Evolutionary conservation across 1,140 invertebrate species (phyloP).

Genomic region (Spodoptera frugiperda): DNA sequence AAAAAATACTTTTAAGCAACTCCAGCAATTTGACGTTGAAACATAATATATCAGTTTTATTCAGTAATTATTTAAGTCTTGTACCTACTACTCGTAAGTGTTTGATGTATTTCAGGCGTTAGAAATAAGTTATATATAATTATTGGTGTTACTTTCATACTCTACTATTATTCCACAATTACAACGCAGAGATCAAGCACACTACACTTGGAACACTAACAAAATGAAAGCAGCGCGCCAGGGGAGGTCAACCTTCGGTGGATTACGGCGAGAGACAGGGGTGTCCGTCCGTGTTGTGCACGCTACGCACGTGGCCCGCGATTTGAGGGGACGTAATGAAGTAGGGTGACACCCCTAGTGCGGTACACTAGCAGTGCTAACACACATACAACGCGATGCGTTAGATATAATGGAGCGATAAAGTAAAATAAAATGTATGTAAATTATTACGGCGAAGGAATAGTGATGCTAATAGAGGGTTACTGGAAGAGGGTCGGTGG

Average conservation of each 20-base stretch:
- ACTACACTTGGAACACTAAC: constrained; percentile 13
- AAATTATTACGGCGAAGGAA: constrained; percentile 13
- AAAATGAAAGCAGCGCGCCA: constrained; percentile 36
- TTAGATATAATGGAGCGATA: constrained; percentile 39
- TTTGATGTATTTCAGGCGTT: too few relatives aligned
- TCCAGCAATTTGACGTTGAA: neutral
- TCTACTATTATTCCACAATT: neutral
- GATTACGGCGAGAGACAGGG: constrained; percentile 55
- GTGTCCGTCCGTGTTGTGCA: constrained; percentile 69
- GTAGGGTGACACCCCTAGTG: constrained; percentile 68
- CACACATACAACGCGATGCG: constrained; percentile 16
- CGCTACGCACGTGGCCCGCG: constrained; percentile 73
- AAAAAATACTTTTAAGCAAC: neutral
- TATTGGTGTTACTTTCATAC: neutral
- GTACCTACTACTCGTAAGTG: too few relatives aligned
- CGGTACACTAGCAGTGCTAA: neutral
- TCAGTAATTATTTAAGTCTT: too few relatives aligned
- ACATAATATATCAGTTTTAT: too few relatives aligned
- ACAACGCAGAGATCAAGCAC: neutral
- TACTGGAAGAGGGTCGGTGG: neutral
- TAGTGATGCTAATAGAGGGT: constrained; percentile 15
- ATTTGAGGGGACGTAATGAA: constrained; percentile 77
- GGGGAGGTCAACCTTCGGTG: constrained; percentile 60
- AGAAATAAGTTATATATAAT: too few relatives aligned
- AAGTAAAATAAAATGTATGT: constrained; percentile 38